These are phyloP conservation scores for Scortum barcoo DNA, from an alignment of 2,113 vertebrate species.

Conservation along the genomic window DNA sequence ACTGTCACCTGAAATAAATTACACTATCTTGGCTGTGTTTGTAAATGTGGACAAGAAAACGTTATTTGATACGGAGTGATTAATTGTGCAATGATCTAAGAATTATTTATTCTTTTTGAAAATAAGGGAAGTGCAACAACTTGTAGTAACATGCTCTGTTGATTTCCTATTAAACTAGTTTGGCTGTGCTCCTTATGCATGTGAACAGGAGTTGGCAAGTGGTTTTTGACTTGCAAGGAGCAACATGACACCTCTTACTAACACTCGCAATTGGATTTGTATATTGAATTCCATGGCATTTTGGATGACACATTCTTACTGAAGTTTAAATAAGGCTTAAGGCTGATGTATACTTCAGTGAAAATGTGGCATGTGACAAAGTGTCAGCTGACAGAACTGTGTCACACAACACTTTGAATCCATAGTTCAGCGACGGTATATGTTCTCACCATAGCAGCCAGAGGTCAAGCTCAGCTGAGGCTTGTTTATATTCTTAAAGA, in stretches of 20 bases:
- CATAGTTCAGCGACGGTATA: background rate
- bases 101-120: background rate
- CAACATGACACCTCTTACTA: background rate
- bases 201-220: background rate
- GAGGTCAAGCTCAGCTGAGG: background rate
- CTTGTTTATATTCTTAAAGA: constrained; percentile 20
- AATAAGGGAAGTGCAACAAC: background rate
- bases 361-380: constrained; percentile 16
- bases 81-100: background rate
- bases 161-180: background rate
- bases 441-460: background rate
- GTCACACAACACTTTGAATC: constrained; percentile 27
- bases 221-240: background rate
- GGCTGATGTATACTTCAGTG: constrained; percentile 14
- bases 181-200: background rate
- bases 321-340: constrained; percentile 20
- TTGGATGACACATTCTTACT: background rate
- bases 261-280: background rate
- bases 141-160: constrained; percentile 2
- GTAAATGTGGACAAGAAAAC: background rate
- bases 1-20: background rate
- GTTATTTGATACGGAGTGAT: background rate
- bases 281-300: background rate
- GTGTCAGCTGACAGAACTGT: constrained; percentile 36
- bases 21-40: background rate